These are phyloP conservation scores for Lipophrys pholis DNA, from an alignment of 2,113 vertebrate genomes.

Conservation along the genomic window DNA sequence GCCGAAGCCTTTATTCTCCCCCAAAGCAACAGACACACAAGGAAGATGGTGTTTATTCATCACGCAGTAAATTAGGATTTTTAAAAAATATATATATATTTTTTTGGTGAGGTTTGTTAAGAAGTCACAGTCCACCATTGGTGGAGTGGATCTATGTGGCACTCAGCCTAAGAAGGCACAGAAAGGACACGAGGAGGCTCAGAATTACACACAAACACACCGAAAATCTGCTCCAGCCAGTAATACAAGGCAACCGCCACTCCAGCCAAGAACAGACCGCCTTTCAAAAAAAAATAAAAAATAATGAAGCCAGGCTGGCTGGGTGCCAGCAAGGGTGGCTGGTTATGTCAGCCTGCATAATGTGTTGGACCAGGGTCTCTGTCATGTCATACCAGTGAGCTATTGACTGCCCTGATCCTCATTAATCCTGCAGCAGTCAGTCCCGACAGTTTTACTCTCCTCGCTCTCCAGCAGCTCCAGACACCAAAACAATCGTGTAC, in stretches of 20 bases:
- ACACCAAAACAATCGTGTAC: too few relatives aligned
- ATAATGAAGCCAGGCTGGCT: slow-evolving; percentile 69
- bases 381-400: slow-evolving; percentile 53
- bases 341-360: slow-evolving; percentile 72
- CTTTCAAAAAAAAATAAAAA: slow-evolving; percentile 2
- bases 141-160: slow-evolving; percentile 36
- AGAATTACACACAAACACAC: slow-evolving; percentile 46
- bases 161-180: slow-evolving; percentile 41
- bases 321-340: slow-evolving; percentile 55
- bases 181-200: slow-evolving; percentile 56
- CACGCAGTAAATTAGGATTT: slow-evolving; percentile 1
- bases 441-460: not conserved
- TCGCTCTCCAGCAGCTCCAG: not conserved
- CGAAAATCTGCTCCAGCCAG: too few relatives aligned
- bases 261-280: slow-evolving; percentile 53
- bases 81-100: too few relatives aligned
- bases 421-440: slow-evolving; percentile 34
- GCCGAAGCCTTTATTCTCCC: slow-evolving; percentile 53
- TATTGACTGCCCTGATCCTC: slow-evolving; percentile 29
- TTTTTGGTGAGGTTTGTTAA: slow-evolving; percentile 8
- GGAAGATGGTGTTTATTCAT: slow-evolving; percentile 14
- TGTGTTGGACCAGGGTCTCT: slow-evolving; percentile 54
- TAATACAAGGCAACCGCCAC: slow-evolving; percentile 58
- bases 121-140: slow-evolving; percentile 43
- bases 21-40: slow-evolving; percentile 16